Conservation (phyloP, 2,888 invertebrate genomes). For the Hydraecia micacea region DNA sequence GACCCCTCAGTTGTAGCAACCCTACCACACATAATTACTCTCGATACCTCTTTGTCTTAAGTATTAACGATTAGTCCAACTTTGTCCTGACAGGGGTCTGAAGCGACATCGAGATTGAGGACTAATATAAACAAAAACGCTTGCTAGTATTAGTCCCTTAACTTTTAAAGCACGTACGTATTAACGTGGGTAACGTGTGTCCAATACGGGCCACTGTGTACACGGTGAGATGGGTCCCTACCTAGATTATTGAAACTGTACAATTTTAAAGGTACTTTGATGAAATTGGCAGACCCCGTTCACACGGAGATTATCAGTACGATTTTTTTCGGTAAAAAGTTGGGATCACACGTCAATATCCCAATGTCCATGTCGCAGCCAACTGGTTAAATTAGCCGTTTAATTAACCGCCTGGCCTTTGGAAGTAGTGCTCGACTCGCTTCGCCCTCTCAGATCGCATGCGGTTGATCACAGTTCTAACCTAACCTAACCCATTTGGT, state of each 20-base stretch:
- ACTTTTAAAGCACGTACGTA: constrained; percentile 26
- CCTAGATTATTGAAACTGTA: not conserved
- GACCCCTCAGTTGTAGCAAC: constrained; percentile 22
- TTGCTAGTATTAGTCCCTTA: constrained; percentile 23
- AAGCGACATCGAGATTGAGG: constrained; percentile 35
- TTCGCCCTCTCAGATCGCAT: too few species aligned
- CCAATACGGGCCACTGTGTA: constrained; percentile 22
- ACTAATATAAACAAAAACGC: constrained; percentile 51
- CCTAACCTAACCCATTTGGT: too few species aligned
- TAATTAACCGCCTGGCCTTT: too few species aligned
- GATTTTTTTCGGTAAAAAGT: not conserved
- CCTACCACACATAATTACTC: constrained; percentile 52
- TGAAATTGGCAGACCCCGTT: not conserved
- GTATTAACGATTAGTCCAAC: constrained; percentile 53
- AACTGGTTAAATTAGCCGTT: too few species aligned
- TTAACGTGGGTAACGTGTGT: constrained; percentile 19
- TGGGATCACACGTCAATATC: not conserved
- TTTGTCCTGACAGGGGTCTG: constrained; percentile 55
- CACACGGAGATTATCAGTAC: not conserved
- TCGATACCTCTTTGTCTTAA: constrained; percentile 55
- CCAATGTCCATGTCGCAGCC: not conserved
- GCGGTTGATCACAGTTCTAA: too few species aligned
- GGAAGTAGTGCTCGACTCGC: too few species aligned
- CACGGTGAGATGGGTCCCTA: not conserved
- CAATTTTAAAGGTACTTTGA: not conserved